phyloP scores from a whole-genome alignment of 2,797 vertebrate species.

The Gadopsis bispinosus region DNA sequence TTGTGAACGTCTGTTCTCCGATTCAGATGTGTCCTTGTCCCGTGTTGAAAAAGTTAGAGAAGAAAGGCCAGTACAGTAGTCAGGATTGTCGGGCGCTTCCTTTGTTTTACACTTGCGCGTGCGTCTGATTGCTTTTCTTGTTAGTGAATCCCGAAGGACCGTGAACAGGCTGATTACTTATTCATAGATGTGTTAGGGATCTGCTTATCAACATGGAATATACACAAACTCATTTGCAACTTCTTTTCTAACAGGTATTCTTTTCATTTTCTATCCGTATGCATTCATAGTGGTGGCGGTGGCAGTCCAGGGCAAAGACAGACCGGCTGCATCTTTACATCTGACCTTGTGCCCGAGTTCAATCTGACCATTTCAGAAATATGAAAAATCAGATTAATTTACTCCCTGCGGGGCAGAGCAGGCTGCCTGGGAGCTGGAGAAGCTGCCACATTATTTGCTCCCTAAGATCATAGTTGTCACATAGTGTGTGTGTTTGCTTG shows the following conservation, averaged over 20 bases:
- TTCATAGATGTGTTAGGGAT: slow-evolving; percentile 72
- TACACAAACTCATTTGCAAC: slow-evolving; percentile 64
- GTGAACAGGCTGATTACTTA: slow-evolving; percentile 66
- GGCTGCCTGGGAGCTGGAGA: slow-evolving; percentile 57
- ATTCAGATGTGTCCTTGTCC: slow-evolving; percentile 40
- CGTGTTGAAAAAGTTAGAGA: slow-evolving; percentile 36
- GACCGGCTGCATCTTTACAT: slow-evolving; percentile 56
- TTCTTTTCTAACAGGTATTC: slow-evolving; percentile 28
- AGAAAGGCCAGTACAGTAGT: slow-evolving; percentile 17
- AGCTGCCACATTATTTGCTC: slow-evolving; percentile 77
- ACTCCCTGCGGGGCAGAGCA: slow-evolving; percentile 53
- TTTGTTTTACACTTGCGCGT: slow-evolving; percentile 54
- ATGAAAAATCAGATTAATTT: slow-evolving; percentile 64
- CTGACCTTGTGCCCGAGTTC: slow-evolving; percentile 44
- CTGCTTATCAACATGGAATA: slow-evolving; percentile 59
- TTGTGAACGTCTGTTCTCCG: slow-evolving; percentile 38
- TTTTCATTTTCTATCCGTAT: slow-evolving; percentile 8
- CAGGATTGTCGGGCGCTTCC: slow-evolving; percentile 44
- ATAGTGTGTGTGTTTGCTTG: slow-evolving; percentile 59
- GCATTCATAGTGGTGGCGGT: not conserved
- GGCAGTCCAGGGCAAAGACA: not conserved
- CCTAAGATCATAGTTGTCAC: slow-evolving; percentile 75
- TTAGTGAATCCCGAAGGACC: slow-evolving; percentile 67
- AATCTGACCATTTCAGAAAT: slow-evolving; percentile 57
- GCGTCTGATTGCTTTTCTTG: slow-evolving; percentile 73